phyloP scores from a whole-genome alignment of 2,888 invertebrate genomes.

The Endotricha flammealis region DNA sequence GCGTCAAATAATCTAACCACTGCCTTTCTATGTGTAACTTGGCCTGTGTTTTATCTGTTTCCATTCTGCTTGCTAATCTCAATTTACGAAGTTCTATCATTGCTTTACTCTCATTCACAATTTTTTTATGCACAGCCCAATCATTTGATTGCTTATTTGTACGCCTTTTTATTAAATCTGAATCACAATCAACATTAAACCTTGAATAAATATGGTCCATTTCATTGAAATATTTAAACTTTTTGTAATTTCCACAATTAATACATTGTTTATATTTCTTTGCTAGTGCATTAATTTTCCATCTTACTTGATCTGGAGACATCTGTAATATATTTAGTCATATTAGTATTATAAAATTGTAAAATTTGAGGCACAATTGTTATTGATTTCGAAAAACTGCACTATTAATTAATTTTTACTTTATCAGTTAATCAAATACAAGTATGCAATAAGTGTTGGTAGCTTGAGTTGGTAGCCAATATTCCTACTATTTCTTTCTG shows the following conservation, averaged over 20 bases:
- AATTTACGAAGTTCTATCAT: conserved; percentile 43
- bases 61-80: conserved; percentile 44
- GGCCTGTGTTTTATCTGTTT: conserved; percentile 41
- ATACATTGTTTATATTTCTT: conserved; percentile 46
- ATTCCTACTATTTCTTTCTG: too few relatives aligned
- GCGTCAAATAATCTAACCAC: conserved; percentile 44
- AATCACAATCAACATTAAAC: conserved; percentile 39
- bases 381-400: too few relatives aligned
- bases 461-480: too few relatives aligned
- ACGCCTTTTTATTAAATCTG: conserved; percentile 27
- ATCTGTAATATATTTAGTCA: conserved; percentile 28
- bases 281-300: conserved; percentile 53
- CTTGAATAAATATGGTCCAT: conserved; percentile 44
- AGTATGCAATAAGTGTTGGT: too few relatives aligned
- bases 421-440: too few relatives aligned
- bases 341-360: not conserved
- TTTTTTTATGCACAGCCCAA: not conserved
- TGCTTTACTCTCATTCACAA: conserved; percentile 35
- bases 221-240: conserved; percentile 44
- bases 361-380: not conserved
- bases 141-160: conserved; percentile 14
- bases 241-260: conserved; percentile 35
- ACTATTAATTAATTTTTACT: too few relatives aligned
- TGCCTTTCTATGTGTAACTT: conserved; percentile 47
- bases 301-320: conserved; percentile 45